Evolutionary conservation across 2,797 vertebrate genomes (phyloP), one percentile per base, ranked within the genome.

Genomic region (Garrulus glandarius): DNA sequence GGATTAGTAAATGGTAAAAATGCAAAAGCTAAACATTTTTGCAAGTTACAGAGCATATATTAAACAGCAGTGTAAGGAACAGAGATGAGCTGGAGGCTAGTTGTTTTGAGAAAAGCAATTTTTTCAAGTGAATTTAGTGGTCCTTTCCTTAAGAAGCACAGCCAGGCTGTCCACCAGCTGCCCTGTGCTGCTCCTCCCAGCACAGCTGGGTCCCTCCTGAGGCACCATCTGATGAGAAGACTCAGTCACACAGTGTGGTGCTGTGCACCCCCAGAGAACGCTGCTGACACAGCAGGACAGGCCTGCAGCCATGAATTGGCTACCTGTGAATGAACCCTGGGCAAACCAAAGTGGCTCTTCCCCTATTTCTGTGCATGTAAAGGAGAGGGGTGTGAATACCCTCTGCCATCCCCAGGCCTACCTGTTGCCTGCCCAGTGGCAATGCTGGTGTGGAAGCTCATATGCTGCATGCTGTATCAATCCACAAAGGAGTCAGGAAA

Each of bases 151-250:
- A 11, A 19, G 32, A 56, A 32, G 11, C 52, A 16, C 17, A 39
- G 41, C 13, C 27, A 55, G 53, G 27, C 47, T 32, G 47, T 8
- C 23, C 55, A 50, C 9, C 8, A 30, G 53, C 53, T 46, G 39
- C 15, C 39, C 72, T 5, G 39, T 2, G 0, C 57, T 60, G 56
- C 37, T 64, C n/a, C 68, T 84, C 7, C 0, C 52, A 15, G 2
- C 1, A 0, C 5, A 11, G 18, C 26, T 9, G 6, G 17, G 22
- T 61, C n/a, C 80, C 37, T 77, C 60, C 49, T 0, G 23, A 36
- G 36, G 44, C 0, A 5, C 9, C 24, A 13, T 6, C 15, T 2
- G 9, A 9, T 0, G 0, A 37, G 55, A 47, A 55, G 52, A 23
- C 44, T 65, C 22, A 13, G 32, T 10, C 32, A 18, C 24, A 23